Conservation (phyloP, 2,797 vertebrate species). For the Ptychadena robeensis region DNA sequence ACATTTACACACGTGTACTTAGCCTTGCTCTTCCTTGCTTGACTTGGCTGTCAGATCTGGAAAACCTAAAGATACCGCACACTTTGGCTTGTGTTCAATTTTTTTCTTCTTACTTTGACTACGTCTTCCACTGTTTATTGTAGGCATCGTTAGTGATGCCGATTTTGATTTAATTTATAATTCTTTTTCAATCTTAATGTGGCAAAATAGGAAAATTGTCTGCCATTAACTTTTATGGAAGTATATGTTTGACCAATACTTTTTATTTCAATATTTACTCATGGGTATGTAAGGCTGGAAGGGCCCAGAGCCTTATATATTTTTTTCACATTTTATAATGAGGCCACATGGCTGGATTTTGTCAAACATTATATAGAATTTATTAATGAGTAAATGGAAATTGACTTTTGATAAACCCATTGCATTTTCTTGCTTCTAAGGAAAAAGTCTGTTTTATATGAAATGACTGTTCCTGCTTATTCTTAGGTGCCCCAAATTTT, state of each 20-base stretch:
- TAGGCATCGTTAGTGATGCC: too few relatives aligned
- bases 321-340: too few relatives aligned
- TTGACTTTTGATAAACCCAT: too few relatives aligned
- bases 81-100: background rate
- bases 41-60: background rate
- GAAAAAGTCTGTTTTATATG: too few relatives aligned
- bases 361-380: too few relatives aligned
- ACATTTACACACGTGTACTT: conserved; percentile 36
- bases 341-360: too few relatives aligned
- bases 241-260: background rate
- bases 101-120: background rate
- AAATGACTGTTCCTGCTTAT: too few relatives aligned
- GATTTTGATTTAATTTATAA: background rate
- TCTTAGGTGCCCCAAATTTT: too few relatives aligned
- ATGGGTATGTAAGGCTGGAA: background rate
- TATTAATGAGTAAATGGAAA: too few relatives aligned
- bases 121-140: background rate
- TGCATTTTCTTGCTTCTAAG: too few relatives aligned
- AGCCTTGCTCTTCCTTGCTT: conserved; percentile 9
- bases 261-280: background rate
- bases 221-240: background rate
- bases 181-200: background rate
- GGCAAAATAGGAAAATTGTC: background rate
- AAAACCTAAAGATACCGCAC: background rate
- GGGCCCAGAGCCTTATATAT: too few relatives aligned